Conservation (phyloP, 2,888 invertebrate species). For the Brachyopa scutellaris region DNA sequence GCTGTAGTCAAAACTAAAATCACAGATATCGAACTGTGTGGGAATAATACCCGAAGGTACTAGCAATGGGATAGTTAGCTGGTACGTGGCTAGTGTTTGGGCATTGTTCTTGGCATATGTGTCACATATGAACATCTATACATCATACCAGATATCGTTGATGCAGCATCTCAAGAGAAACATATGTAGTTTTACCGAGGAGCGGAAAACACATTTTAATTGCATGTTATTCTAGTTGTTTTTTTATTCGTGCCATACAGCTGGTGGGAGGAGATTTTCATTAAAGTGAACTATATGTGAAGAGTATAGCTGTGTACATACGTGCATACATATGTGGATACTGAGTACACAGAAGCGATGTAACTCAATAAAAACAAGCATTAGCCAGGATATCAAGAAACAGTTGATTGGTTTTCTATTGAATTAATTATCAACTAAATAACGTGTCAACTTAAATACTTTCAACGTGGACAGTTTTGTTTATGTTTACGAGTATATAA, state of each 20-base stretch:
- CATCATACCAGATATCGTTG: not conserved
- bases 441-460: too few relatives aligned
- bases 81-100: not conserved
- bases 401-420: not conserved
- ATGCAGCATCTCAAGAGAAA: constrained; percentile 6
- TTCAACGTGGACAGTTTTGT: too few relatives aligned
- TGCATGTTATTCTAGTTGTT: constrained; percentile 8
- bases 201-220: constrained; percentile 21
- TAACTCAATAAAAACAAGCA: too few relatives aligned
- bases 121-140: too few relatives aligned
- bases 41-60: not conserved
- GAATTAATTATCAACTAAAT: too few relatives aligned
- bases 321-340: too few relatives aligned
- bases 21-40: constrained; percentile 37
- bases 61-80: not conserved
- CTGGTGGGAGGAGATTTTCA: too few relatives aligned
- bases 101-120: constrained; percentile 7
- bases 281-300: too few relatives aligned
- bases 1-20: constrained; percentile 50
- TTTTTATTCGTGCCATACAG: not conserved
- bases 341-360: too few relatives aligned
- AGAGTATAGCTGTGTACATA: too few relatives aligned
- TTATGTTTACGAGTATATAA: too few relatives aligned
- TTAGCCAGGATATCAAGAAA: not conserved
- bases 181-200: not conserved